Percentiles rank a stretch among this genome's conserved stretches.
Evolutionary conservation across 2,888 invertebrate species (phyloP).

Genomic region (Eupithecia pulchellata): DNA sequence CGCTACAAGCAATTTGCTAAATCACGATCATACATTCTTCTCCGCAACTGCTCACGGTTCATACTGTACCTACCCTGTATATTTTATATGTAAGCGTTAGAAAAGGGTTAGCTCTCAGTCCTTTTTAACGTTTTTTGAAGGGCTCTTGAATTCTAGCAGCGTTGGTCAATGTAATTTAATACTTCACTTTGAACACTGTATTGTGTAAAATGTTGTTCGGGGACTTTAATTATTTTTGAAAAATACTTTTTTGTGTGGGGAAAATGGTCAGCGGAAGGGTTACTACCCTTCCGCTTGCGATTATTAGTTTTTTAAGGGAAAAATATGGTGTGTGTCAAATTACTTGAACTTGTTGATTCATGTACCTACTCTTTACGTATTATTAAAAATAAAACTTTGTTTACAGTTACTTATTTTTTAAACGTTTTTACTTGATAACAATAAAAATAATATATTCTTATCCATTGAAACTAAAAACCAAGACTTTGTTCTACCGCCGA

Average conservation of each 20-base stretch:
- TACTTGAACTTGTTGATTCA: not conserved
- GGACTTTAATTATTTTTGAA: constrained; percentile 27
- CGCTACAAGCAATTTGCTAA: not conserved
- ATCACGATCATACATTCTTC: not conserved
- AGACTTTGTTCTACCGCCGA: not conserved
- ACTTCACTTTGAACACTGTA: constrained; percentile 47
- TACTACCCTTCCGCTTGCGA: not conserved
- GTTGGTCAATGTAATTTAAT: constrained; percentile 72
- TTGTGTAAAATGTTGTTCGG: constrained; percentile 34
- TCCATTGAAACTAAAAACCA: no score
- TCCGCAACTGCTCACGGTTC: constrained; percentile 18
- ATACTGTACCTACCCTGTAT: not conserved
- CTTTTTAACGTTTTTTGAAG: constrained; percentile 60
- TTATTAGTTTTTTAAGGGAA: not conserved
- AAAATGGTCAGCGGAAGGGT: constrained; percentile 15
- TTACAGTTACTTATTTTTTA: no score
- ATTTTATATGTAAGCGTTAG: constrained; percentile 44
- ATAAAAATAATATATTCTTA: not conserved
- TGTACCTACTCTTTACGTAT: no score
- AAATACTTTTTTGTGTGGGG: constrained; percentile 16
- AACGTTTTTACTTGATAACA: no score
- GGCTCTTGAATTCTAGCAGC: constrained; percentile 60
- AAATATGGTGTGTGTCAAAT: constrained; percentile 10
- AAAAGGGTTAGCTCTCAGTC: constrained; percentile 42
- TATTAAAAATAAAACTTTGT: no score